Percentiles rank a stretch among this genome's conserved stretches.
These are phyloP conservation scores for Phoxinus phoxinus DNA, from an alignment of 2,113 vertebrate genomes.

Conservation along the genomic window DNA sequence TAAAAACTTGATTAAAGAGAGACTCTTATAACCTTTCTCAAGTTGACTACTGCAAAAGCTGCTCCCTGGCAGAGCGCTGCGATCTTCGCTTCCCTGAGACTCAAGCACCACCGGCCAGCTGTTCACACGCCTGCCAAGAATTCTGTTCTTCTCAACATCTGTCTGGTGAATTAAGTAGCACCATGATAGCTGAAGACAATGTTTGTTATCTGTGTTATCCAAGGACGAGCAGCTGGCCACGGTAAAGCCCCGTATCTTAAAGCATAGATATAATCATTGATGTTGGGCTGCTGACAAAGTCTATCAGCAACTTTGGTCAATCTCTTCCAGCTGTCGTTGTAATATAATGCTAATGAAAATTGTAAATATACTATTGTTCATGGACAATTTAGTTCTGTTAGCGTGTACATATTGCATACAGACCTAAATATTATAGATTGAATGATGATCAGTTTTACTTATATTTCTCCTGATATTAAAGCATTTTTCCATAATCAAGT, in stretches of 20 bases:
- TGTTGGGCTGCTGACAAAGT: conserved; percentile 4
- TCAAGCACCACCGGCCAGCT: conserved; percentile 18
- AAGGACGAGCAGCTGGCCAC: not conserved
- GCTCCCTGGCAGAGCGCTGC: not conserved
- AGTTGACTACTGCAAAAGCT: not conserved
- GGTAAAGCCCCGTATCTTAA: conserved; percentile 14
- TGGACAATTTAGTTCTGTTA: not conserved
- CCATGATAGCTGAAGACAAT: conserved; percentile 29
- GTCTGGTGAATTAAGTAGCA: conserved; percentile 28
- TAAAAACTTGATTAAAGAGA: conserved; percentile 33
- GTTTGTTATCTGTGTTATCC: conserved; percentile 22
- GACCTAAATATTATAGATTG: too few species aligned
- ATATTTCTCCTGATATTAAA: too few species aligned
- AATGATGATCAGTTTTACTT: too few species aligned
- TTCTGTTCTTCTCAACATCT: conserved; percentile 31
- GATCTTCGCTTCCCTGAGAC: not conserved
- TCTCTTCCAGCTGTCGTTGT: not conserved
- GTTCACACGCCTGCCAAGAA: conserved; percentile 11
- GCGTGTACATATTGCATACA: not conserved
- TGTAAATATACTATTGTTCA: not conserved
- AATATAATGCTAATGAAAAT: conserved; percentile 7
- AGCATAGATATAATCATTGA: not conserved
- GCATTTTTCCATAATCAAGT: too few species aligned
- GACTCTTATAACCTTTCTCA: conserved; percentile 11
- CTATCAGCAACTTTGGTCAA: not conserved